Percentiles rank a stretch among this genome's conserved stretches.
Evolutionary conservation across 2,888 invertebrate species (phyloP).

Genomic region (Hirudinaria manillensis): DNA sequence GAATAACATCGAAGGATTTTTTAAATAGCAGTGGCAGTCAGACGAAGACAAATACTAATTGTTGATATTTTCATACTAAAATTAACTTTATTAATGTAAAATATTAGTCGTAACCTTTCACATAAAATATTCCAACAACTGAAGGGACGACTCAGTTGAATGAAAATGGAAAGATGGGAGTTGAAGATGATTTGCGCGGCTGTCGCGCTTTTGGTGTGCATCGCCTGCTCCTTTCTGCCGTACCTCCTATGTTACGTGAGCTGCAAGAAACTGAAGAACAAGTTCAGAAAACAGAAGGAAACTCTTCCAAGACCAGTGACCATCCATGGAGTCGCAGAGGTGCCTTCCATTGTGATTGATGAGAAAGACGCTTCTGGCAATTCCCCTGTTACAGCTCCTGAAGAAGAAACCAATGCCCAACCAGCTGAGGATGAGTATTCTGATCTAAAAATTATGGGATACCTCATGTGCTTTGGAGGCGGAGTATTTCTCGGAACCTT

Average conservation of each 20-base stretch:
- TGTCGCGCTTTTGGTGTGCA: constrained; percentile 33
- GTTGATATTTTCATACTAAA: no score
- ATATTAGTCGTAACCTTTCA: background rate
- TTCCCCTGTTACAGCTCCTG: background rate
- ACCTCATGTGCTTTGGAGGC: constrained; percentile 47
- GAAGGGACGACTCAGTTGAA: background rate
- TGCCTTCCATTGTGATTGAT: background rate
- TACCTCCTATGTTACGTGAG: constrained; percentile 32
- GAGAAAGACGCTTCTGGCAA: background rate
- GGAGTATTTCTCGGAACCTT: constrained; percentile 52
- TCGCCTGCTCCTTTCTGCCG: constrained; percentile 37
- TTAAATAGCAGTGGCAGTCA: no score
- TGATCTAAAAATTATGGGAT: constrained; percentile 35
- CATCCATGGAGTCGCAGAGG: background rate
- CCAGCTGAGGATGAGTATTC: background rate
- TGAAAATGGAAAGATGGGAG: constrained; percentile 38
- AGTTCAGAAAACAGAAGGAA: background rate
- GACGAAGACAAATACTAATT: no score
- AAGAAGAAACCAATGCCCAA: background rate
- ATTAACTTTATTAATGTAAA: background rate
- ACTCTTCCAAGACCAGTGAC: background rate
- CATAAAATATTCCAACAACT: background rate
- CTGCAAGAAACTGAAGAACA: constrained; percentile 21
- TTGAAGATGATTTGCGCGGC: constrained; percentile 35
- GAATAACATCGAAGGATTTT: no score